Evolutionary conservation across 2,888 invertebrate species (phyloP), one percentile per base, ranked within the genome.

Genomic region (Beris morrisii): DNA sequence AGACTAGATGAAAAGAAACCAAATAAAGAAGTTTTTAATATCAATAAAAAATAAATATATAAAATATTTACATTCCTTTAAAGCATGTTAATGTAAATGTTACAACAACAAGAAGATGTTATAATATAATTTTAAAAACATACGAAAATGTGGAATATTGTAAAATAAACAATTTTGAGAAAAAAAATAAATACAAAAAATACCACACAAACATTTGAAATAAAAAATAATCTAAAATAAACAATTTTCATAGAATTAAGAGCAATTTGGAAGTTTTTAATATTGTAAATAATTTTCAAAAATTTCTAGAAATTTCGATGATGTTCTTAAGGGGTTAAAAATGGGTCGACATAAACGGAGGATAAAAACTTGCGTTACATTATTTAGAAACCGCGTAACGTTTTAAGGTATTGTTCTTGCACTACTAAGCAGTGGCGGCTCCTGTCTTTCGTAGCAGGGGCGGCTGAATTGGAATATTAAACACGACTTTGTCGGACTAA

Each of bases 221-320:
- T 38, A 38, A 38, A 7, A 38, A 38, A 38, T 38, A 38, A 38
- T 22, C 22, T 6, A 13, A n/a, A 48, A 48, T 48, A 48, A 48
- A 48, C n/a, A 48, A 3, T 52, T 52, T 52, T 52, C 52, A 15
- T 52, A 52, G 52, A 15, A 15, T 52, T 52, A 52, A 52, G 52
- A 52, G 52, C 52, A 52, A 52, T 15, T 11, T 48, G 9, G 44
- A 2, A 12, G 22, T 22, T 22, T 22, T 22, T 22, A 22, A 22
- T 22, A 22, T 22, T 22, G 22, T 22, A 22, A 22, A 22, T 22
- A 22, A 22, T 22, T 22, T 22, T 22, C 22, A 22, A 22, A 22
- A 1, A 22, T 22, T 22, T 22, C 22, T 22, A 22, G 22, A 22
- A 3, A 22, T 22, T 22, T 22, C 22, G 22, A 22, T 22, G 22